These are phyloP conservation scores for Drosophila fuyamai DNA, from an alignment of 1,140 invertebrate species.

Conservation along the genomic window DNA sequence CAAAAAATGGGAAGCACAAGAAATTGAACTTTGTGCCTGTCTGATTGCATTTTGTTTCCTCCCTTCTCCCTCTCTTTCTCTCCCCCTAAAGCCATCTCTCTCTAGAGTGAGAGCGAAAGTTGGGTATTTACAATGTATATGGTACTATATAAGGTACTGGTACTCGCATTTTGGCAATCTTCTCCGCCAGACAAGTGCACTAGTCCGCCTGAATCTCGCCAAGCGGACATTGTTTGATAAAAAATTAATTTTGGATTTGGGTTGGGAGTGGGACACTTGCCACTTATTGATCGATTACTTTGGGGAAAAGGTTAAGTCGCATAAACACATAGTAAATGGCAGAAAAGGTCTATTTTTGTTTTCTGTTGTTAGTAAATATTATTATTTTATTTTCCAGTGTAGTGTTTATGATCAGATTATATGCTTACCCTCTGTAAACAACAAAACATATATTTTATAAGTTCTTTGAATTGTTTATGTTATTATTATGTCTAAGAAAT, in stretches of 20 bases:
- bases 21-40: conserved; percentile 77
- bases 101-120: conserved; percentile 69
- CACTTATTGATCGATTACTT: conserved; percentile 25
- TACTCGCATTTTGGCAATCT: conserved; percentile 22
- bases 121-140: conserved; percentile 17
- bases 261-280: conserved; percentile 11
- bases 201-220: conserved; percentile 12
- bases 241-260: conserved; percentile 25
- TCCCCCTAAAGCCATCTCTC: background rate
- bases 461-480: background rate
- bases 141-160: conserved; percentile 46
- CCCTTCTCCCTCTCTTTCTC: background rate
- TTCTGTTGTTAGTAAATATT: too few species aligned
- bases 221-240: conserved; percentile 11
- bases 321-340: background rate
- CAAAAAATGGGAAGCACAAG: conserved; percentile 56
- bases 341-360: background rate
- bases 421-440: background rate
- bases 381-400: background rate
- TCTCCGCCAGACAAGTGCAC: conserved; percentile 29
- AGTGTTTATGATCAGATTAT: background rate
- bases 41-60: conserved; percentile 56
- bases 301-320: background rate
- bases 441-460: background rate
- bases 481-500: background rate